phyloP scores from a whole-genome alignment of 2,888 invertebrate genomes.

The Limenitis camilla region DNA sequence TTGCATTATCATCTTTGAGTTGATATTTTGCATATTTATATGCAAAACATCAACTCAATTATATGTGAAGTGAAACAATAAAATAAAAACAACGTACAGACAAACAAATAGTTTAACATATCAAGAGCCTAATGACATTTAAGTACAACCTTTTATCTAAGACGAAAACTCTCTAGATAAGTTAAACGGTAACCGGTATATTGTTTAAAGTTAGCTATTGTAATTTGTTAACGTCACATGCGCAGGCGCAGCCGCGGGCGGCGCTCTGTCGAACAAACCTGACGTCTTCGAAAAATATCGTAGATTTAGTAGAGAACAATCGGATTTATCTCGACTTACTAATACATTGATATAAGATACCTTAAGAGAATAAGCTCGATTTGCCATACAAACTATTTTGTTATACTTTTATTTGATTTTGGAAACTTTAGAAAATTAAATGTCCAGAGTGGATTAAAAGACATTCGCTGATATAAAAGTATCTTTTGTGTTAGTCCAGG shows the following conservation, averaged over 20 bases:
- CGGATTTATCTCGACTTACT: conserved; percentile 43
- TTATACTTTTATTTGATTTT: no score
- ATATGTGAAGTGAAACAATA: background rate
- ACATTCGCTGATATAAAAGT: no score
- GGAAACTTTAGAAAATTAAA: no score
- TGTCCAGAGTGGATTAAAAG: no score
- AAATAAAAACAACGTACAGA: background rate
- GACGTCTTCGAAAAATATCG: conserved; percentile 41
- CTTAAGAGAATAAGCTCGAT: no score
- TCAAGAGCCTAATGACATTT: conserved; percentile 67
- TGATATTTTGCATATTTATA: no score
- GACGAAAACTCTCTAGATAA: conserved; percentile 70
- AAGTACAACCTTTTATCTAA: conserved; percentile 72
- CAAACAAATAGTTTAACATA: background rate
- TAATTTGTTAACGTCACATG: conserved; percentile 74
- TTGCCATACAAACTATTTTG: no score
- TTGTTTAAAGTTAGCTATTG: conserved; percentile 53
- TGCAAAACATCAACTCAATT: background rate
- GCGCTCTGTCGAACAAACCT: background rate
- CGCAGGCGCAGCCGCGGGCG: no score
- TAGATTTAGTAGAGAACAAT: conserved; percentile 57
- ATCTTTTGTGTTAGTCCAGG: no score
- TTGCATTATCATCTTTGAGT: no score
- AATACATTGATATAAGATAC: conserved; percentile 39
- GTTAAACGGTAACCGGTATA: conserved; percentile 71